These are phyloP conservation scores for Enteromius mattozi DNA, from an alignment of 2,797 vertebrate species.

Conservation along the genomic window DNA sequence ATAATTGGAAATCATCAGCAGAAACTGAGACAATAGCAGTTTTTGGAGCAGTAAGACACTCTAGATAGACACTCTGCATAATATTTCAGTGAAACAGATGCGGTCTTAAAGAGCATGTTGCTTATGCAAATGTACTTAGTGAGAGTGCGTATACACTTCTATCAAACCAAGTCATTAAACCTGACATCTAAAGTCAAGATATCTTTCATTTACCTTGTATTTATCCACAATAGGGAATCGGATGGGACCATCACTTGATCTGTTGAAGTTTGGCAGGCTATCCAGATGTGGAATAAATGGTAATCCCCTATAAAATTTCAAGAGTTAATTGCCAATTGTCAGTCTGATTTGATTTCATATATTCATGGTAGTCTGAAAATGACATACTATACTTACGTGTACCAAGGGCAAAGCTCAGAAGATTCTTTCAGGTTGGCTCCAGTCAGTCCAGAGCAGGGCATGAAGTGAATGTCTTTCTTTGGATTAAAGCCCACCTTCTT, in stretches of 20 bases:
- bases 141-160: background rate
- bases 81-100: background rate
- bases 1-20: constrained; percentile 10
- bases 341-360: background rate
- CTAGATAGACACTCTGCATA: constrained; percentile 12
- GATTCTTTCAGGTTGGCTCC: constrained; percentile 97
- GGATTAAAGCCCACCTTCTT: constrained; percentile 99
- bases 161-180: background rate
- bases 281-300: constrained; percentile 98
- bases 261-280: constrained; percentile 96
- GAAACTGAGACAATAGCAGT: background rate
- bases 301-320: constrained; percentile 82
- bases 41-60: background rate
- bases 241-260: constrained; percentile 93
- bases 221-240: constrained; percentile 98
- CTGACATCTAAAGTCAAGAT: background rate
- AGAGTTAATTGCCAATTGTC: background rate
- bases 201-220: constrained; percentile 87
- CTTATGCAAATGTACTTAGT: background rate
- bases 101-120: background rate
- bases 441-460: constrained; percentile 98
- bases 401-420: constrained; percentile 91
- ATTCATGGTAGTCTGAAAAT: background rate
- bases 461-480: constrained; percentile 99
- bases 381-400: constrained; percentile 84